These are phyloP conservation scores for Torymus texanus DNA, from an alignment of 2,888 invertebrate genomes.

Conservation along the genomic window DNA sequence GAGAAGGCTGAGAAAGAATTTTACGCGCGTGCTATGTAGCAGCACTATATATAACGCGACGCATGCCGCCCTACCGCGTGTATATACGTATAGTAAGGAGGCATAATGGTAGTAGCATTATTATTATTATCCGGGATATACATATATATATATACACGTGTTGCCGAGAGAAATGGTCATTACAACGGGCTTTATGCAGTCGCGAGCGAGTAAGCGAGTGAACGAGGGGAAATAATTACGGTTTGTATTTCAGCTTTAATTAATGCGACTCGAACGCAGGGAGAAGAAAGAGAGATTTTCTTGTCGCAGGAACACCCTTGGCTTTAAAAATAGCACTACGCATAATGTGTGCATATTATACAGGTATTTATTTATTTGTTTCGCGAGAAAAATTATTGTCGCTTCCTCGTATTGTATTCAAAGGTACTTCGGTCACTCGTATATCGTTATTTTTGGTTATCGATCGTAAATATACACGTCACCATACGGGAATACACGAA, in stretches of 20 bases:
- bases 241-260: constrained; percentile 51
- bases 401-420: too few relatives aligned
- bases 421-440: too few relatives aligned
- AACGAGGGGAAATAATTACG: constrained; percentile 39
- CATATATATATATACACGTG: constrained; percentile 22
- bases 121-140: constrained; percentile 39
- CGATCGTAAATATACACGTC: too few relatives aligned
- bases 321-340: constrained; percentile 27
- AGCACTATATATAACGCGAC: constrained; percentile 38
- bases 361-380: too few relatives aligned
- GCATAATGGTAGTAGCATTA: constrained; percentile 40
- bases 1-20: constrained; percentile 46
- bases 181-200: constrained; percentile 45
- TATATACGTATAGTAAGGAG: too few relatives aligned
- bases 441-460: too few relatives aligned
- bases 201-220: neutral
- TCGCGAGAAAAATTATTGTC: too few relatives aligned
- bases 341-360: too few relatives aligned
- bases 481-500: too few relatives aligned
- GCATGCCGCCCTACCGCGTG: constrained; percentile 26
- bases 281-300: constrained; percentile 1
- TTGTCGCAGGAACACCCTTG: neutral
- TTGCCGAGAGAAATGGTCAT: constrained; percentile 49
- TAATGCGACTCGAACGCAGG: constrained; percentile 10
- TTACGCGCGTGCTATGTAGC: constrained; percentile 26